Conservation (phyloP, 2,797 vertebrate genomes). For the Channallabes apus region DNA sequence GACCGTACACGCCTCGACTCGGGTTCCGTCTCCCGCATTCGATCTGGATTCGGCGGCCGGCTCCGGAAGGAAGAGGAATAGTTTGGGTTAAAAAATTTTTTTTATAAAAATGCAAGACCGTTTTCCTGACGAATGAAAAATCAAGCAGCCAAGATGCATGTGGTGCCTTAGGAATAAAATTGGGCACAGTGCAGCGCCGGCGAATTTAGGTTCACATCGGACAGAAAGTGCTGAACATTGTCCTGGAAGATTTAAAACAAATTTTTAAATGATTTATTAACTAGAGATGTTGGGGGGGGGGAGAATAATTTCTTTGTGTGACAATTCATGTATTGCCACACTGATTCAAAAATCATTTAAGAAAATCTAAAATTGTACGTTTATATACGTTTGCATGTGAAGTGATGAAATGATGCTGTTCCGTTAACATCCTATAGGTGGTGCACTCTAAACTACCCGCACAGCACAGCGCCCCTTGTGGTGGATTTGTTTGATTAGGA, state of each 20-base stretch:
- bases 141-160: not conserved
- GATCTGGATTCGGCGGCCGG: not conserved
- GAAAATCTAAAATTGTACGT: too few relatives aligned
- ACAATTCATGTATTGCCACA: too few relatives aligned
- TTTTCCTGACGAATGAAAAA: not conserved
- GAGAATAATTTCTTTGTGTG: too few relatives aligned
- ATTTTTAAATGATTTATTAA: not conserved
- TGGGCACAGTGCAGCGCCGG: not conserved
- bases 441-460: too few relatives aligned
- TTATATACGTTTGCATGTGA: too few relatives aligned
- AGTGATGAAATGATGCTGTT: too few relatives aligned
- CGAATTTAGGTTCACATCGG: not conserved
- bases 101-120: too few relatives aligned
- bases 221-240: not conserved
- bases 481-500: too few relatives aligned
- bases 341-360: too few relatives aligned
- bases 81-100: not conserved
- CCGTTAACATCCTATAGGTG: too few relatives aligned
- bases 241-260: not conserved
- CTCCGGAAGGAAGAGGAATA: not conserved
- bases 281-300: too few relatives aligned
- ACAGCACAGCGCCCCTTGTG: too few relatives aligned
- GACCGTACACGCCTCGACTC: constrained; percentile 57
- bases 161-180: not conserved
- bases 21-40: constrained; percentile 63